Evolutionary conservation across 2,797 vertebrate genomes (phyloP), one percentile per base, ranked within the genome.

Genomic region (Pseudochirops corinnae): DNA sequence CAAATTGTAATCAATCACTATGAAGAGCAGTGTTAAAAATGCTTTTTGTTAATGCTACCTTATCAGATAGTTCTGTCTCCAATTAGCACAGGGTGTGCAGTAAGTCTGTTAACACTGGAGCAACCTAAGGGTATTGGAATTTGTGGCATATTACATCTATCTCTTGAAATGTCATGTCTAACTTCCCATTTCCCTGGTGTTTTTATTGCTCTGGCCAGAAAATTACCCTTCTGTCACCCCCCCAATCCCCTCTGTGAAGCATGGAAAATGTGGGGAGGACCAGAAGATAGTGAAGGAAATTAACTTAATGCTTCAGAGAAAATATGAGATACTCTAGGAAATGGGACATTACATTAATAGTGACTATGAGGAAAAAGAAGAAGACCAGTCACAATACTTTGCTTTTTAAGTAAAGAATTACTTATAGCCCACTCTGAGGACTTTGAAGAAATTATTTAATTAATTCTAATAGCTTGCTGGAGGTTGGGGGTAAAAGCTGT

Each of bases 1-100:
- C 90, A 96, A 95, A 97, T 96, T 96, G 95, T 96, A 97, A 97
- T 97, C 94, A 97, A n/a, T 94, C 26, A 13, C n/a, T 94, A 93
- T 91, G 92, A 91, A 94, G 50, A 90, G 7, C 91, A 96, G 13
- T 94, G 82, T 92, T 94, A 91, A 94, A 93, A 95, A 18, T 92
- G 91, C 93, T 96, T 96, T 55, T 92, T 93, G 62, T 31, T 97
- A 93, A 97, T 97, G 93, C 95, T 97, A 93, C 55, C 96, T 97
- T 95, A 94, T 95, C 92, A 92, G 92, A 95, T 95, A 90, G 94
- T 96, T 97, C 91, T 92, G 39, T 92, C 55, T 28, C 12, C 18
- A 58, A 46, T 53, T 90, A 95, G 90, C 28, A 91, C 28, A 91
- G 90, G 62, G 93, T 91, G 91, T 90, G 91, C 56, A 90, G 58